Conservation (phyloP, 2,888 invertebrate species). For the Embidobia sp. region DNA sequence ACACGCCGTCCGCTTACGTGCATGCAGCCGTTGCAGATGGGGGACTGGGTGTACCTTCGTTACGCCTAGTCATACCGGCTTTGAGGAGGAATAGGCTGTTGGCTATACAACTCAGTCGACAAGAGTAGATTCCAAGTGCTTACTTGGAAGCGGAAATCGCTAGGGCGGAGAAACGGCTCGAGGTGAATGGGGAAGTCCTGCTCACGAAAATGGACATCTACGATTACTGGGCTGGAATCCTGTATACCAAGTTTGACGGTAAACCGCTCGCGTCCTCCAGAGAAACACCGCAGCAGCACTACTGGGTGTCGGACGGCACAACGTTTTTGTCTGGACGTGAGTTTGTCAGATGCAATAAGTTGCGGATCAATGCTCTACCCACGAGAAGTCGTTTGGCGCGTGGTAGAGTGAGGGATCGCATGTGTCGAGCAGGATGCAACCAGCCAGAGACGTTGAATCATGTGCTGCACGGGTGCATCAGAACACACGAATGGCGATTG, state of each 20-base stretch:
- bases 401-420: constrained; percentile 44
- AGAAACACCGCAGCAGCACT: too few relatives aligned
- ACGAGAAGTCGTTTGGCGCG: too few relatives aligned
- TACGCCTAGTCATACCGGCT: constrained; percentile 27
- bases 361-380: too few relatives aligned
- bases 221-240: constrained; percentile 1
- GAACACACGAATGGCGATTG: constrained; percentile 75
- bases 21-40: constrained; percentile 70
- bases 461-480: constrained; percentile 70
- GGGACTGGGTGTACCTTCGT: constrained; percentile 67
- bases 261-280: too few relatives aligned
- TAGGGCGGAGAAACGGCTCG: background rate
- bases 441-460: constrained; percentile 73
- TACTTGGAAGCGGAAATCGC: background rate
- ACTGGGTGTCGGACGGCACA: too few relatives aligned
- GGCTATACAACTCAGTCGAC: background rate
- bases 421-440: constrained; percentile 71
- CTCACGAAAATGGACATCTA: background rate
- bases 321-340: too few relatives aligned
- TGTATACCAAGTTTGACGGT: too few relatives aligned
- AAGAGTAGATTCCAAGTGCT: background rate
- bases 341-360: too few relatives aligned
- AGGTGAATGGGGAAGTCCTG: background rate
- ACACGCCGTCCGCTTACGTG: constrained; percentile 71
- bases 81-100: constrained; percentile 16